Evolutionary conservation across 2,888 invertebrate genomes (phyloP), one percentile per base, ranked within the genome.

Genomic region (Carcina quercana): DNA sequence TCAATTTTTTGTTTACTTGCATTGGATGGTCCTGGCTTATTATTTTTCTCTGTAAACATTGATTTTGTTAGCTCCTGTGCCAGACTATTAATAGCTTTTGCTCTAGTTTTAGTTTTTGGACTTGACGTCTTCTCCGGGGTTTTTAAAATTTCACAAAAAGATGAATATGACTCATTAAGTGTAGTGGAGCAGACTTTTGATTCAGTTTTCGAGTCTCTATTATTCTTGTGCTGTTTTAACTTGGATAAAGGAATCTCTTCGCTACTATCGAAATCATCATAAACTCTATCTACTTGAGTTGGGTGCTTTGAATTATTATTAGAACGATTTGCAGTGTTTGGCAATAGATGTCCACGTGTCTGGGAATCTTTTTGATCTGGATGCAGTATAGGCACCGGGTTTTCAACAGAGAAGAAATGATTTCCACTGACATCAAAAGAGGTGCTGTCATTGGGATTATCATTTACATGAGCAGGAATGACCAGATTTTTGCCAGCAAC

Each of bases 381-480:
- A 14, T 22, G 24, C 21, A 22, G 30, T 22, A 30, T 30, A 30
- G 24, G 22, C 13, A 22, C 22, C 12, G 30, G 13, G 10, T 30
- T 30, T 13, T 30, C 15, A 22, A 13, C 24, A 22, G 30, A 22
- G 24, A 13, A n/a, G 21, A 22, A 30, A 20, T 30, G 7, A 5
- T 4, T 17, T 17, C 17, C 15, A 43, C 44, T 42, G 42, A 15
- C 25, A 17, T 31, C 21, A 20, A 21, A 13, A 25, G 28, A 10
- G 20, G 13, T 13, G 28, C 25, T 25, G 25, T 31, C 25, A 31
- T 19, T 25, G 19, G 25, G 17, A 17, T 17, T 17, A 7, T 17
- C 7, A 17, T 17, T 17, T 17, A 7, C 5, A 17, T 17, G 17
- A 17, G 17, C 5, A 17, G 17, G 17, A 17, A 17, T 17, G 7